Conservation (phyloP, 2,113 vertebrate species). For the Herpetotheres cachinnans region DNA sequence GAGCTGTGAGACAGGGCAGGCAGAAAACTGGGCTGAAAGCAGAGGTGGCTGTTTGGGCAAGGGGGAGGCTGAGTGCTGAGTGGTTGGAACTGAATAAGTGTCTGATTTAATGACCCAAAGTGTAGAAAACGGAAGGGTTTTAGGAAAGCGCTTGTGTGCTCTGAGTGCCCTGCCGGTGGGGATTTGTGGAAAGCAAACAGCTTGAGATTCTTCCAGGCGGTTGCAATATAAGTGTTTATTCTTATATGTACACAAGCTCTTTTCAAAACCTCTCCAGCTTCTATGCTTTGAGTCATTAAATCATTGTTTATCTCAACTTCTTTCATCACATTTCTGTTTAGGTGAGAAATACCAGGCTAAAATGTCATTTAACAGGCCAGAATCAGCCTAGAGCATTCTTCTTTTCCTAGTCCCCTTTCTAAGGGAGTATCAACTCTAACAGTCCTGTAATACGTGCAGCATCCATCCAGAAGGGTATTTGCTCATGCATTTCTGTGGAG, state of each 20-base stretch:
- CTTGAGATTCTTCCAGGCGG: not conserved
- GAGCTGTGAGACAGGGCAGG: not conserved
- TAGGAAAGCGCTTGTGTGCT: not conserved
- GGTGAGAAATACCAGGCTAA: not conserved
- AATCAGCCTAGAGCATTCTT: not conserved
- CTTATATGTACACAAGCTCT: not conserved
- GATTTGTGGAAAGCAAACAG: not conserved
- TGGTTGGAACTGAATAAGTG: fast-evolving
- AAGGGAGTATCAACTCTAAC: not conserved
- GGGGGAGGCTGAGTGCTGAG: not conserved
- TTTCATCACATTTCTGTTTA: not conserved
- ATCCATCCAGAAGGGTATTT: not conserved
- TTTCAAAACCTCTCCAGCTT: not conserved
- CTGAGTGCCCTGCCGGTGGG: not conserved
- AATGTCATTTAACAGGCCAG: not conserved
- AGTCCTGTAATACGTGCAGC: not conserved
- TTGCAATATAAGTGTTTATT: not conserved
- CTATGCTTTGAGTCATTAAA: not conserved
- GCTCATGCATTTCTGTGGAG: not conserved
- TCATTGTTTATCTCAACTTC: not conserved
- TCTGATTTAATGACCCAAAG: not conserved
- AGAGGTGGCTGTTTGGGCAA: not conserved
- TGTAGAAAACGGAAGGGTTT: not conserved
- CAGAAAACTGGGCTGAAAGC: not conserved
- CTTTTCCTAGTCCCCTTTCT: not conserved